These are phyloP conservation scores for Pipa parva DNA, from an alignment of 2,113 vertebrate species.

Conservation along the genomic window DNA sequence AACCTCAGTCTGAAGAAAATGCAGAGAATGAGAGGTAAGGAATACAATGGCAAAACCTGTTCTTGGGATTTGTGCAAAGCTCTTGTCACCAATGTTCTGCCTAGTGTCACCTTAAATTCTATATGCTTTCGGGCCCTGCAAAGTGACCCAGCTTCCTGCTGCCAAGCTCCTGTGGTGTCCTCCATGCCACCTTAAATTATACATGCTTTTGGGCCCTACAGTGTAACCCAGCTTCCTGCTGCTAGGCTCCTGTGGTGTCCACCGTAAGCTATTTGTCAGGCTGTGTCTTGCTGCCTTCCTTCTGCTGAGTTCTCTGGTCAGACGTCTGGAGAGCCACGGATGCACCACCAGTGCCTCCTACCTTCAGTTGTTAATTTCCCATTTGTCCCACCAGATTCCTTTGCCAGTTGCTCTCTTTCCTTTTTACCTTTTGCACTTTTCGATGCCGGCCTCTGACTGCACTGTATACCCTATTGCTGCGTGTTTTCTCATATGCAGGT, in stretches of 20 bases:
- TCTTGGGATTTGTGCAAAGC: neutral
- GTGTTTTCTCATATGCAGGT: too few relatives aligned
- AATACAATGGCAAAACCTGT: neutral
- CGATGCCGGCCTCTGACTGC: too few relatives aligned
- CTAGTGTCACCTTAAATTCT: neutral
- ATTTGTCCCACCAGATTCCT: too few relatives aligned
- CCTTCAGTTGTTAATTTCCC: too few relatives aligned
- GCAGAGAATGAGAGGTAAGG: constrained; percentile 76
- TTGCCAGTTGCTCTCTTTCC: too few relatives aligned
- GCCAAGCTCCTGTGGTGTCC: neutral
- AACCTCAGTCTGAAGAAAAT: constrained; percentile 62
- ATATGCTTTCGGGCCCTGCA: neutral
- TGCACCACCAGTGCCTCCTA: too few relatives aligned
- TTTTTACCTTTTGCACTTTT: too few relatives aligned
- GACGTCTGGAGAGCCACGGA: neutral
- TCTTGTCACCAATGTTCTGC: neutral
- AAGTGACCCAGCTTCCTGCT: neutral
- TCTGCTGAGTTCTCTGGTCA: neutral
- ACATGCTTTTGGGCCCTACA: too few relatives aligned
- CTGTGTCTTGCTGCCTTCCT: neutral
- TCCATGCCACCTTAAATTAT: too few relatives aligned
- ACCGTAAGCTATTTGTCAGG: too few relatives aligned
- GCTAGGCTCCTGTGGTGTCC: neutral
- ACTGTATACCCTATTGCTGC: too few relatives aligned
- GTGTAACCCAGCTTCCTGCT: neutral